These are phyloP conservation scores for Leptoteleia sp. DNA, from an alignment of 1,140 invertebrate species.

Conservation along the genomic window DNA sequence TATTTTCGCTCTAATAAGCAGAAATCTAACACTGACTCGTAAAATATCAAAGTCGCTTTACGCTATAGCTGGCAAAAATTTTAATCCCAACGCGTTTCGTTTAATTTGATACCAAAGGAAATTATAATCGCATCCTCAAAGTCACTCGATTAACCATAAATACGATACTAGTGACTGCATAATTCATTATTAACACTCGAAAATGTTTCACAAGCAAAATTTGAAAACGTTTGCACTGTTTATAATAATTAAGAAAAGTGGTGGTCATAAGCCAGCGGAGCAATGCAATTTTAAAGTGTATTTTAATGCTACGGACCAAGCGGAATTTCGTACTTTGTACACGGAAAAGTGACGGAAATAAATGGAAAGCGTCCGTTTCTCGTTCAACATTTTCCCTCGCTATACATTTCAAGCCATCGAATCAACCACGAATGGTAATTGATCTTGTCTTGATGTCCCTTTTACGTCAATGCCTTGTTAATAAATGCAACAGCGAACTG, in stretches of 20 bases:
- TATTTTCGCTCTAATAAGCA: slow-evolving; percentile 57
- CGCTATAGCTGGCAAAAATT: neutral
- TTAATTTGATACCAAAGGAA: slow-evolving; percentile 29
- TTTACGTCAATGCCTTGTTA: too few relatives aligned
- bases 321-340: too few relatives aligned
- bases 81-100: slow-evolving; percentile 19
- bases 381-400: too few relatives aligned
- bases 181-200: slow-evolving; percentile 22
- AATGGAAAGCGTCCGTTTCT: too few relatives aligned
- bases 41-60: slow-evolving; percentile 30
- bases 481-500: too few relatives aligned
- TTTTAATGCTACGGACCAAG: too few relatives aligned
- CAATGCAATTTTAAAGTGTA: too few relatives aligned
- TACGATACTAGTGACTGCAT: slow-evolving; percentile 1
- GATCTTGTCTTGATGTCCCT: too few relatives aligned
- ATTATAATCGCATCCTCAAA: slow-evolving; percentile 13
- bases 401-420: too few relatives aligned
- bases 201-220: neutral
- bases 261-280: too few relatives aligned
- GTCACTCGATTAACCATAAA: slow-evolving; percentile 28
- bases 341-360: too few relatives aligned
- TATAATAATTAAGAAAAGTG: slow-evolving; percentile 15
- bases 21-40: slow-evolving; percentile 16
- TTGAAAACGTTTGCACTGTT: neutral
- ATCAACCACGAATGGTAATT: too few relatives aligned